phyloP scores from a whole-genome alignment of 2,113 vertebrate genomes.

The Lampris incognitus region DNA sequence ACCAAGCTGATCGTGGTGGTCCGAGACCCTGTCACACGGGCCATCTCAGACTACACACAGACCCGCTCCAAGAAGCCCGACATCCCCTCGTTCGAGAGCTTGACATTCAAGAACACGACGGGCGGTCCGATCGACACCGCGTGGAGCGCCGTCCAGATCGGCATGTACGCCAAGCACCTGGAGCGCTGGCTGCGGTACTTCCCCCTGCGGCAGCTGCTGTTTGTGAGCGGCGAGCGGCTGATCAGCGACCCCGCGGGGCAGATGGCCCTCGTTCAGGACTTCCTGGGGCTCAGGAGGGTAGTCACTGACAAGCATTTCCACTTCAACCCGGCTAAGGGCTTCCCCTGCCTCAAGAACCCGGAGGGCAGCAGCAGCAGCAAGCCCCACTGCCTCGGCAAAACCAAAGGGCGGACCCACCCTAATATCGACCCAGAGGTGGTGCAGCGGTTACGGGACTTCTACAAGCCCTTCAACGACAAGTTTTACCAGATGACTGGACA shows the following conservation, averaged over 20 bases:
- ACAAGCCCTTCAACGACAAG: constrained; percentile 92
- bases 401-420: constrained; percentile 93
- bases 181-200: constrained; percentile 94
- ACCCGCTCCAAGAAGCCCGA: constrained; percentile 94
- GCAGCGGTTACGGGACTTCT: constrained; percentile 89
- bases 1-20: constrained; percentile 95
- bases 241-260: constrained; percentile 91
- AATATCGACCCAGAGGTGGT: constrained; percentile 87
- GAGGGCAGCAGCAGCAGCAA: constrained; percentile 92
- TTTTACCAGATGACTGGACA: constrained; percentile 95
- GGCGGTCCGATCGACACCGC: constrained; percentile 90
- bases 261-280: constrained; percentile 93
- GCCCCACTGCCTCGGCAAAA: constrained; percentile 89
- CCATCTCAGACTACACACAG: constrained; percentile 96
- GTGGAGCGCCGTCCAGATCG: constrained; percentile 96
- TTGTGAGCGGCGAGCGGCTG: constrained; percentile 92
- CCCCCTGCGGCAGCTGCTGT: constrained; percentile 90
- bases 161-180: constrained; percentile 95
- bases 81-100: constrained; percentile 92
- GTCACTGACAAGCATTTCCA: constrained; percentile 94
- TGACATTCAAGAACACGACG: constrained; percentile 92
- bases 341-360: constrained; percentile 94
- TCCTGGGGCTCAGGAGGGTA: constrained; percentile 90
- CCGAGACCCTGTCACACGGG: constrained; percentile 92
- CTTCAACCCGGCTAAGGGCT: constrained; percentile 97